These are phyloP conservation scores for Calephelis nemesis DNA, from an alignment of 1,140 invertebrate genomes.

Conservation along the genomic window DNA sequence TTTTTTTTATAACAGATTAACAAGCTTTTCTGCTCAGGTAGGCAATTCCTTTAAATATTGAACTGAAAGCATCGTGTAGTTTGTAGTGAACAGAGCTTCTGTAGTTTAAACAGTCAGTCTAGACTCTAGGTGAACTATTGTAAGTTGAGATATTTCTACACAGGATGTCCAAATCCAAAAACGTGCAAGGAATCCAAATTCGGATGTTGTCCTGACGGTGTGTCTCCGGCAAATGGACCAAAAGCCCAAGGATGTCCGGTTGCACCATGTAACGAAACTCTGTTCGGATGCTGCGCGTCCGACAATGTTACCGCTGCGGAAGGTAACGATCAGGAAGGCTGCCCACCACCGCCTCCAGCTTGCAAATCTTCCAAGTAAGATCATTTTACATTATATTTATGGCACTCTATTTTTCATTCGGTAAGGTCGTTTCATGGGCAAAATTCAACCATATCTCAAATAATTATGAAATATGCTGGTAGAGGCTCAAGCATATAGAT, in stretches of 20 bases:
- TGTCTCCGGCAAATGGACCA: slow-evolving; percentile 88
- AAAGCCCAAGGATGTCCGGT: slow-evolving; percentile 88
- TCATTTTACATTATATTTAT: not conserved
- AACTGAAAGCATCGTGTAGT: no score
- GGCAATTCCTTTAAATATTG: no score
- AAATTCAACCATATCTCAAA: not conserved
- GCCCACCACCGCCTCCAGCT: slow-evolving; percentile 83
- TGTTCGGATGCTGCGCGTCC: slow-evolving; percentile 90
- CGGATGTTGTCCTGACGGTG: slow-evolving; percentile 94
- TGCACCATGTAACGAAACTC: slow-evolving; percentile 85
- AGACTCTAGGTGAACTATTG: no score
- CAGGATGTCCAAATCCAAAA: slow-evolving; percentile 72
- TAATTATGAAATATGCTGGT: no score
- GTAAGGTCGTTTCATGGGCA: not conserved
- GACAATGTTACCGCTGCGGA: slow-evolving; percentile 88
- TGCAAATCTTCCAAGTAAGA: slow-evolving; percentile 83
- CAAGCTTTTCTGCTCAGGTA: no score
- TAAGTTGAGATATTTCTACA: no score
- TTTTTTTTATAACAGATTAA: no score
- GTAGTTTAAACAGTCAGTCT: no score
- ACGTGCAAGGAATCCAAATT: slow-evolving; percentile 90
- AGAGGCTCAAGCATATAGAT: no score
- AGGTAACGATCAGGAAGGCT: slow-evolving; percentile 92
- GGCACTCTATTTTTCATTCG: not conserved
- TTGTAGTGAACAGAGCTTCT: no score